Base-by-base conservation (phyloP, 2,113 vertebrate species). In the Sebastes schlegelii region DNA sequence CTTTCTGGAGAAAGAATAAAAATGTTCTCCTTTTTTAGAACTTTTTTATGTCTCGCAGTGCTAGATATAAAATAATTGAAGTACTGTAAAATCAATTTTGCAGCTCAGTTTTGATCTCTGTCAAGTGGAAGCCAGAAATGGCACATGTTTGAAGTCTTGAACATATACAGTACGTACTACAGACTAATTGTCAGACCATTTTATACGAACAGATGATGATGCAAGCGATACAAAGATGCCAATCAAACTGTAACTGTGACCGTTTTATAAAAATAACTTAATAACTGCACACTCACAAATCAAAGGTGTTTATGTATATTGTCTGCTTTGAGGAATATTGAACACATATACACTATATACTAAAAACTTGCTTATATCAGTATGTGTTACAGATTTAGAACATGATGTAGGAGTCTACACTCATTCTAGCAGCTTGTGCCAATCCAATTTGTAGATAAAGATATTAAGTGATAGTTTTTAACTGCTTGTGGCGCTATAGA, bases 1-100 rank as follows among this genome's bases (percentile, higher is more conserved):
- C 46, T 70, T 79, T 34, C 2, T 13, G 51, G 14, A 68, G 60
- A 43, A 55, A 55, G 5, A 74, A 64, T 21, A 64, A 72, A 54
- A 34, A n/a, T 52, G 11, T 16, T 42, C 34, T 71, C 2, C 19
- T 64, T 57, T 68, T 63, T 54, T 58, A 21, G 2, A 34, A 34
- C 34, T 54, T 4, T 1, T 19, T 21, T 43, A 4, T 54, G 45
- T 42, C 60, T 16, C 23, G n/a, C 11, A 2, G 40, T 48, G 42
- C 11, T 21, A 14, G 43, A 55, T 26, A 49, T 11, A 4, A 49
- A 67, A 49, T 1, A 48, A 34, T 49, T 8, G 3, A 34, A 13
- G 13, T 8, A 14, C 3, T 42, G 4, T 57, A 21, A 43, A 45
- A 58, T 21, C 6, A 2, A 57, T 58, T 46, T 72, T 17, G 8